These are phyloP conservation scores for Luscinia megarhynchos DNA, from an alignment of 2,797 vertebrate genomes.

Conservation along the genomic window DNA sequence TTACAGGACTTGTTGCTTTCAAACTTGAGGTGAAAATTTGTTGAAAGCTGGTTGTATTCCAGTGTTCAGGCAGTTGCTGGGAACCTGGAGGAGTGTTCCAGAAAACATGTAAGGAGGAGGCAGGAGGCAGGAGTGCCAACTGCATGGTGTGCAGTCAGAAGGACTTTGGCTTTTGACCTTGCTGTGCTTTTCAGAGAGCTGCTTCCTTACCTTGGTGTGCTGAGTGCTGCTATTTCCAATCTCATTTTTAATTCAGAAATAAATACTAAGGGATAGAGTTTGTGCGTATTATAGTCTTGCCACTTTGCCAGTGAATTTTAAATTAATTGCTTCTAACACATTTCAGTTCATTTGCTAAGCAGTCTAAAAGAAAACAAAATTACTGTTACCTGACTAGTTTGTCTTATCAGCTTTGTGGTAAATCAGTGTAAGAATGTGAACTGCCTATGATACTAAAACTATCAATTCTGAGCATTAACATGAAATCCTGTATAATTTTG, in stretches of 20 bases:
- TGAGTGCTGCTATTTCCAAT: not conserved
- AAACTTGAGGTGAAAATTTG: not conserved
- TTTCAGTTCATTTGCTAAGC: not conserved
- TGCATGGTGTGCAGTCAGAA: not conserved
- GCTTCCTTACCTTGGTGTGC: not conserved
- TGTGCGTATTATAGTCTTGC: not conserved
- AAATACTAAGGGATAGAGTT: not conserved
- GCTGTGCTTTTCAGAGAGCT: not conserved
- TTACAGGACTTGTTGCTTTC: not conserved
- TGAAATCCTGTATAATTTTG: not conserved
- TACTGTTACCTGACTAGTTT: not conserved
- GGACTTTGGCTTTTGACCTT: constrained; percentile 55
- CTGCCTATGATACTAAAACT: not conserved
- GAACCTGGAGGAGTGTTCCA: not conserved
- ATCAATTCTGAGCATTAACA: not conserved
- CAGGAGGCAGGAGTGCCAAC: not conserved
- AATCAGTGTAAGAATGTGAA: not conserved
- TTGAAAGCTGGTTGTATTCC: not conserved
- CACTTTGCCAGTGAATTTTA: not conserved
- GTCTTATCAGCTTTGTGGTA: not conserved
- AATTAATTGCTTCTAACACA: not conserved
- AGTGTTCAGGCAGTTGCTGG: not conserved
- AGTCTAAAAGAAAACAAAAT: not conserved
- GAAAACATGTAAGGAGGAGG: not conserved
- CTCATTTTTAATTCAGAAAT: not conserved